A percentile compares a stretch with the other conserved stretches of the same genome.
These are phyloP conservation scores for Vanessa atalanta DNA, from an alignment of 1,140 invertebrate genomes.

Conservation along the genomic window DNA sequence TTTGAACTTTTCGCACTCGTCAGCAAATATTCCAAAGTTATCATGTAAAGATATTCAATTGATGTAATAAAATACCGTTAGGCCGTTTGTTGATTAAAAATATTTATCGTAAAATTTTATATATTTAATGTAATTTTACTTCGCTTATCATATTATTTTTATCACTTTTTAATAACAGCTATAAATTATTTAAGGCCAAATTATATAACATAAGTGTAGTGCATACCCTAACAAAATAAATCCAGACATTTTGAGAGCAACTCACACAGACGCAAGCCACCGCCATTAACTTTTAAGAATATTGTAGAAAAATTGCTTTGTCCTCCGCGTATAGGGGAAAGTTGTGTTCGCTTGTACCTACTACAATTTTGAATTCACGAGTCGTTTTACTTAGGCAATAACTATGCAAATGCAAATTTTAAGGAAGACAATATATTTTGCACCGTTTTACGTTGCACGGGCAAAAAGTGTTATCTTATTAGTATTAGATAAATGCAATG, in stretches of 20 bases:
- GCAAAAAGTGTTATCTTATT: background rate
- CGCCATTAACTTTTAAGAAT: slow-evolving; percentile 33
- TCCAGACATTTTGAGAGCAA: slow-evolving; percentile 8
- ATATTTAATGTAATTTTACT: background rate
- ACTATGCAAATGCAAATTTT: slow-evolving; percentile 40
- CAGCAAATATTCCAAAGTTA: slow-evolving; percentile 25
- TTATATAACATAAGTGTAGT: background rate
- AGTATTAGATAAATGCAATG: background rate
- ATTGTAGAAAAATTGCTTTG: slow-evolving; percentile 45
- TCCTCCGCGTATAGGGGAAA: slow-evolving; percentile 37
- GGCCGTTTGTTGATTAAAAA: background rate
- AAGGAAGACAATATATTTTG: slow-evolving; percentile 23
- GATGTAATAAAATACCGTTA: background rate
- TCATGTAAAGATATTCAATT: background rate
- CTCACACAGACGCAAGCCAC: slow-evolving; percentile 20
- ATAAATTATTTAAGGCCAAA: background rate
- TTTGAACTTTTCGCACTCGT: slow-evolving; percentile 44
- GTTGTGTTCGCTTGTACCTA: slow-evolving; percentile 36
- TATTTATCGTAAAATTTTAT: background rate
- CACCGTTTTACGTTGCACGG: slow-evolving; percentile 6
- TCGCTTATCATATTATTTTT: background rate
- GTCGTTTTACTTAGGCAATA: slow-evolving; percentile 39
- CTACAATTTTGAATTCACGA: slow-evolving; percentile 39
- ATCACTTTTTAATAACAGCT: background rate
- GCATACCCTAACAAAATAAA: slow-evolving; percentile 5